These are phyloP conservation scores for Microplitis manilae DNA, from an alignment of 2,888 invertebrate genomes.

Conservation along the genomic window DNA sequence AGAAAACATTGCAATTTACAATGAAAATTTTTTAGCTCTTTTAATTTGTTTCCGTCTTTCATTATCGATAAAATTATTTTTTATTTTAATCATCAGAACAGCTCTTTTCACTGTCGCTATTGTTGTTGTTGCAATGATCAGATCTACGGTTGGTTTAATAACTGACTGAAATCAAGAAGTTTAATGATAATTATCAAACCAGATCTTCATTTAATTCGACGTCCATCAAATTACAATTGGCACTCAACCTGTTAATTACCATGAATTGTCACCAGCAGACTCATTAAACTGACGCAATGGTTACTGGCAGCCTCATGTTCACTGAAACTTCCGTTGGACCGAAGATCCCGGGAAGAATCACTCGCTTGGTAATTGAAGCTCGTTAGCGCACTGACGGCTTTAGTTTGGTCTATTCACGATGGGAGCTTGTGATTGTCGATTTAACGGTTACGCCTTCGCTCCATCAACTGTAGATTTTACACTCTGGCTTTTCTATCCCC, in stretches of 20 bases:
- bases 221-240: slow-evolving; percentile 16
- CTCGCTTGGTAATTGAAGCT: slow-evolving; percentile 45
- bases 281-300: slow-evolving; percentile 22
- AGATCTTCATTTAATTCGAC: slow-evolving; percentile 6
- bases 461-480: slow-evolving; percentile 27
- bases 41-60: background rate
- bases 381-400: slow-evolving; percentile 40
- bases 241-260: slow-evolving; percentile 17
- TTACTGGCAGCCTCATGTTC: slow-evolving; percentile 8
- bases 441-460: slow-evolving; percentile 25
- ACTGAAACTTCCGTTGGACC: slow-evolving; percentile 9
- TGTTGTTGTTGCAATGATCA: background rate
- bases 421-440: slow-evolving; percentile 32
- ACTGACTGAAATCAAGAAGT: too few relatives aligned
- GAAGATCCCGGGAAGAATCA: slow-evolving; percentile 40
- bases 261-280: slow-evolving; percentile 19
- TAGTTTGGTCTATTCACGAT: slow-evolving; percentile 27
- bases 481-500: background rate
- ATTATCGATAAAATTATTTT: background rate
- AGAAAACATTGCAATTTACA: slow-evolving; percentile 1
- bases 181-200: background rate
- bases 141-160: background rate
- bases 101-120: background rate
- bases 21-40: slow-evolving; percentile 14
- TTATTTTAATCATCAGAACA: background rate